phyloP scores from a whole-genome alignment of 2,888 invertebrate genomes.

The Gerris lacustris region DNA sequence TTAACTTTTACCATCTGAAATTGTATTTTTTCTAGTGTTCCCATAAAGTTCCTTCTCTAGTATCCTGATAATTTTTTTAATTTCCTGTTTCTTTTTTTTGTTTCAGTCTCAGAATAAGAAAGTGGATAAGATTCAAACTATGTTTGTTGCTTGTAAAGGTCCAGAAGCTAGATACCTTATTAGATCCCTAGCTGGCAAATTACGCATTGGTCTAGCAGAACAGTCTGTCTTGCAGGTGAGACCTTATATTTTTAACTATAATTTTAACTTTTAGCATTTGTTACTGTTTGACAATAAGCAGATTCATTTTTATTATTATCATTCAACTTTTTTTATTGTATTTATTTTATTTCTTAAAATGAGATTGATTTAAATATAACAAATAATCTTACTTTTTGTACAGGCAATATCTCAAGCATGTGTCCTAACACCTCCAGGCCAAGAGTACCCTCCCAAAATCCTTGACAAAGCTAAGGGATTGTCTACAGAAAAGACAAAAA shows the following conservation, averaged over 20 bases:
- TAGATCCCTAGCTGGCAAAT: slow-evolving; percentile 80
- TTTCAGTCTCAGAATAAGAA: slow-evolving; percentile 69
- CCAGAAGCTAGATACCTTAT: slow-evolving; percentile 83
- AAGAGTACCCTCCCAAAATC: slow-evolving; percentile 48
- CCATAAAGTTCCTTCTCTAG: too few species aligned
- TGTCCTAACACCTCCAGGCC: slow-evolving; percentile 62
- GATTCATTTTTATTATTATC: background rate
- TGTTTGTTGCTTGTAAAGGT: slow-evolving; percentile 82
- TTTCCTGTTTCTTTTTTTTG: slow-evolving; percentile 20
- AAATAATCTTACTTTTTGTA: slow-evolving; percentile 7
- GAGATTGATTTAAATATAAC: too few species aligned
- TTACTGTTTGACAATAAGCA: background rate
- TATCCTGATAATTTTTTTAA: too few species aligned
- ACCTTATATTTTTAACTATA: background rate
- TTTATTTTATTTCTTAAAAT: background rate
- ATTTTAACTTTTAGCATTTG: too few species aligned
- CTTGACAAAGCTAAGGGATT: slow-evolving; percentile 52
- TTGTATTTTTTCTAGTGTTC: too few species aligned
- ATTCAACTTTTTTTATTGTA: background rate
- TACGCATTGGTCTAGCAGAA: slow-evolving; percentile 92
- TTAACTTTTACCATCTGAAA: background rate
- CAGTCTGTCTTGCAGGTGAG: slow-evolving; percentile 67
- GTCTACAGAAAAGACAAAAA: slow-evolving; percentile 57
- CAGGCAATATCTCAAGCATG: slow-evolving; percentile 79
- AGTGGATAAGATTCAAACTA: slow-evolving; percentile 75